Percentiles rank a stretch among this genome's conserved stretches.
Conservation (phyloP, 2,113 vertebrate genomes). For the Maccullochella peelii region DNA sequence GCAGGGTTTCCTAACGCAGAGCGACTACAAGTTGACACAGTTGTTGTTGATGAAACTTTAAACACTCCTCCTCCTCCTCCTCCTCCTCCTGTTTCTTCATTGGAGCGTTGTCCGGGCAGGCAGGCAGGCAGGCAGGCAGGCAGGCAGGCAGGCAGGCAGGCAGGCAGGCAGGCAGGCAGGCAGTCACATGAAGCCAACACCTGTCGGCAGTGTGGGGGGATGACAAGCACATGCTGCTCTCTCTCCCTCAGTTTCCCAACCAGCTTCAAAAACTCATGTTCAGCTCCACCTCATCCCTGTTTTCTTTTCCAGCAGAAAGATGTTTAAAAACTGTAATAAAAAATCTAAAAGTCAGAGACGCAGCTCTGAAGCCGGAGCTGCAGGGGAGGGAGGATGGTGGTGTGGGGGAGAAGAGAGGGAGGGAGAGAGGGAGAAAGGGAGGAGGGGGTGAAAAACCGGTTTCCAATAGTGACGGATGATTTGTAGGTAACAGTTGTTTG, state of each 20-base stretch:
- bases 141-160: constrained; percentile 56
- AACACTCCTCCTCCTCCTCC: constrained; percentile 50
- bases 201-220: constrained; percentile 80
- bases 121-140: constrained; percentile 48
- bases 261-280: constrained; percentile 42
- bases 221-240: constrained; percentile 60
- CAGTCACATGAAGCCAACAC: constrained; percentile 83
- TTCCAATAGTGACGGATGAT: constrained; percentile 81
- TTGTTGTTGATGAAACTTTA: constrained; percentile 76
- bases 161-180: constrained; percentile 62
- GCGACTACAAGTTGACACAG: constrained; percentile 56
- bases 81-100: constrained; percentile 54
- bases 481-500: constrained; percentile 83
- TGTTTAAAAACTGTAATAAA: not conserved
- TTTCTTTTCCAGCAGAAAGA: not conserved
- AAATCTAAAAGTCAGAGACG: constrained; percentile 1
- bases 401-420: constrained; percentile 2
- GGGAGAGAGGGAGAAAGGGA: not conserved
- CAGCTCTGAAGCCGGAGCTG: not conserved
- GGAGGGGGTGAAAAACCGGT: constrained; percentile 79
- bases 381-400: not conserved
- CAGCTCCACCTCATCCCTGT: not conserved
- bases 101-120: constrained; percentile 69
- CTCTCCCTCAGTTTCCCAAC: constrained; percentile 31
- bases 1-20: constrained; percentile 39